Evolutionary conservation across 2,113 vertebrate genomes (phyloP).

Genomic region (Sorex fumeus): DNA sequence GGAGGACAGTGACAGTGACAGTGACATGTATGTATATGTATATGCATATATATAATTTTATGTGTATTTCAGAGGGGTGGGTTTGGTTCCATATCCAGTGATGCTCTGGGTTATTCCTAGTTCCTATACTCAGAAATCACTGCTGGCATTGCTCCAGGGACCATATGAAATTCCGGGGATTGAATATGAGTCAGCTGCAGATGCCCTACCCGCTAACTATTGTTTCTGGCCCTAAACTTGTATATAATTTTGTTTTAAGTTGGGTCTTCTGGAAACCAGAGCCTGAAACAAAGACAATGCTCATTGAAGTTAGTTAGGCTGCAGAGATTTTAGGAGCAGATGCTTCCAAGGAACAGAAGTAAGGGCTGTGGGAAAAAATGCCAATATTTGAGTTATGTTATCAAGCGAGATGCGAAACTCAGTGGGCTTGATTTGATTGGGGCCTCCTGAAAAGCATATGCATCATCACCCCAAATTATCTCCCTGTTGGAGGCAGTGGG

Average conservation of each 20-base stretch:
- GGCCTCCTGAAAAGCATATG: background rate
- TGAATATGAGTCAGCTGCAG: too few relatives aligned
- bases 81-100: too few relatives aligned
- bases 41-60: background rate
- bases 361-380: background rate
- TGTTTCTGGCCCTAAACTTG: too few relatives aligned
- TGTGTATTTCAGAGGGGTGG: too few relatives aligned
- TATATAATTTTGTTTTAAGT: background rate
- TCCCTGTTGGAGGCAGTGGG: background rate
- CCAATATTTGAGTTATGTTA: background rate
- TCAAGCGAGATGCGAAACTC: background rate
- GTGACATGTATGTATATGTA: too few relatives aligned
- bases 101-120: too few relatives aligned
- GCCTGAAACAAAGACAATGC: background rate
- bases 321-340: background rate
- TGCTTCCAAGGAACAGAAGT: background rate
- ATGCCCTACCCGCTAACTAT: too few relatives aligned
- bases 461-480: background rate
- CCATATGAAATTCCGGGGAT: too few relatives aligned
- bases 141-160: too few relatives aligned
- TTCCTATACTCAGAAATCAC: too few relatives aligned
- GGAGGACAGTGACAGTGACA: too few relatives aligned
- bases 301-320: too few relatives aligned
- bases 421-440: background rate
- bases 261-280: background rate